Percentiles rank a stretch among this genome's conserved stretches.
Conservation (phyloP, 2,113 vertebrate genomes). For the Gnathonemus longibarbis region DNA sequence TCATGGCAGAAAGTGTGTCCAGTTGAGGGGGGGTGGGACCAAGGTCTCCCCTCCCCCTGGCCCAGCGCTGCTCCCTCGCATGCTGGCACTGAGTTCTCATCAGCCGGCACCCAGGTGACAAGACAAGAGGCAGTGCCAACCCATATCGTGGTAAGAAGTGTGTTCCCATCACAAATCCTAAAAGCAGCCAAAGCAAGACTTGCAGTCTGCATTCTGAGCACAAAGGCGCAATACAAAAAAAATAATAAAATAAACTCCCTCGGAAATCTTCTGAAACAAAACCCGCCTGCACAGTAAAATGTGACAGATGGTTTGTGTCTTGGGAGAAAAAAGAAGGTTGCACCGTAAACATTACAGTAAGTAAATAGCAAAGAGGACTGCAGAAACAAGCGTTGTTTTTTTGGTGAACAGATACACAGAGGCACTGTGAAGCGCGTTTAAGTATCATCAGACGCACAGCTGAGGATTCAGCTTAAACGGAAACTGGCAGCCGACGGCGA, state of each 20-base stretch:
- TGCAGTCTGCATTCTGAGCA: neutral
- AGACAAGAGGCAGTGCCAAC: neutral
- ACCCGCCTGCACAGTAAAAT: neutral
- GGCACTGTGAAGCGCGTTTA: neutral
- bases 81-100: neutral
- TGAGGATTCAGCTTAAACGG: neutral
- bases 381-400: neutral
- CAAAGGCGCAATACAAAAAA: neutral
- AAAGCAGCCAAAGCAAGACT: neutral
- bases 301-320: neutral
- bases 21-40: neutral
- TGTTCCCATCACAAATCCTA: neutral
- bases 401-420: neutral
- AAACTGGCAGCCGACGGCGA: neutral
- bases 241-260: neutral
- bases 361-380: neutral
- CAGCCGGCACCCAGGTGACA: neutral
- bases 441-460: neutral
- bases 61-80: neutral
- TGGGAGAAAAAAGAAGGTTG: neutral
- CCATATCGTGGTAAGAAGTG: neutral
- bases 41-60: neutral
- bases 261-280: neutral
- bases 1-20: slow-evolving; percentile 38
- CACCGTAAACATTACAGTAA: neutral